Base-by-base conservation (phyloP, 92 coral and sea anemone genomes). In the Montipora capitata region DNA sequence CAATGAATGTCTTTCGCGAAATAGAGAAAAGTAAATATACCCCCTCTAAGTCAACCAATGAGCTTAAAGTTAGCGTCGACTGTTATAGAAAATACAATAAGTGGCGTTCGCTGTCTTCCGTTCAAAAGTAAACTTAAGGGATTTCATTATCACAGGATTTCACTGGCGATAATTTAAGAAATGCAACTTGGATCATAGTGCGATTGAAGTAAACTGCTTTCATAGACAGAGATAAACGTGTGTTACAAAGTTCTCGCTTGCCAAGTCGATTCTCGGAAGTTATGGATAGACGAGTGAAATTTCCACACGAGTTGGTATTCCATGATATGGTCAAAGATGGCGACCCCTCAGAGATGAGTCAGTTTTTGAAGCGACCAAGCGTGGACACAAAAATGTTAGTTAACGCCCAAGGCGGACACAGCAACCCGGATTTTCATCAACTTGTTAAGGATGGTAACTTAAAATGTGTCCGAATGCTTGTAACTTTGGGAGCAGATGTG, bases 311-410 rank as follows among this genome's bases (percentile, higher is more conserved):
- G 1, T 85, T 98, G 49, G 99, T 98, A 1, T 98, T 98, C 49
- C 94, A 94, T 48, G 99, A 98, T 49, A 95, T 98, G 88, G 99
- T 98, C 1, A 98, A 96, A 87, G 99, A 96, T 58, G 99, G 99
- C 69, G 99, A 98, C 72, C 93, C 98, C 12, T 86, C 96, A 11
- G 99, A 98, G 57, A 98, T 98, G 96, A 69, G 90, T 64, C 86
- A 90, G 82, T 98, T 98, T 78, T 70, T 98, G 17, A 98, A 98
- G 78, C 96, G 99, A 4, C 99, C 99, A 2, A 98, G 99, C 54
- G 99, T 98, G 16, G 99, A 98, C 38, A 92, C 99, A 1, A 88
- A 95, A 12, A 84, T 92, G 69, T 89, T 98, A 9, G 94, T 98
- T 15, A 98, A 98, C 81, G 88, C 94, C 3, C 75, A 93, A 14